Evolutionary conservation across 2,888 invertebrate species (phyloP).

Genomic region (Globia sparganii): DNA sequence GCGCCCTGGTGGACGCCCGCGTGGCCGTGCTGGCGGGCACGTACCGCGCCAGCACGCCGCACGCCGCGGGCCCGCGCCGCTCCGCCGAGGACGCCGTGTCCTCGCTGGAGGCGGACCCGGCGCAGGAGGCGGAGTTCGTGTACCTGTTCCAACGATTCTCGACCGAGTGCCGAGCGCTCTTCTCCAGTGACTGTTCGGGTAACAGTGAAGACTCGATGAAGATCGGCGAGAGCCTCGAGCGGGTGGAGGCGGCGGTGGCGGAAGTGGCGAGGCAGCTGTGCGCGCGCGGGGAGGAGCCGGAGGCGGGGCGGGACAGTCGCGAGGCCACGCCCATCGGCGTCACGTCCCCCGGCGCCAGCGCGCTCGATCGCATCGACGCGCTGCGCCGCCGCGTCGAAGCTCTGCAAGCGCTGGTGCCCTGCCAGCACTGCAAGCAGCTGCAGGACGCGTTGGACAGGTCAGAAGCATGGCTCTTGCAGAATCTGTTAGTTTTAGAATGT

Average conservation of each 20-base stretch:
- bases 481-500: neutral
- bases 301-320: constrained; percentile 30
- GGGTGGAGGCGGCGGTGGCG: constrained; percentile 86
- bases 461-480: constrained; percentile 22
- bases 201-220: constrained; percentile 90
- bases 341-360: constrained; percentile 55
- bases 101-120: constrained; percentile 90
- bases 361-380: constrained; percentile 83
- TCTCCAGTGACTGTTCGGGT: constrained; percentile 90
- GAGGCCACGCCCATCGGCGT: constrained; percentile 27
- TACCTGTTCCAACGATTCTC: constrained; percentile 92
- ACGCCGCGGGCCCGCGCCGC: constrained; percentile 65
- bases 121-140: constrained; percentile 92
- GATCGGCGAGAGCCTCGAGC: constrained; percentile 89
- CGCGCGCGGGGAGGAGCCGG: constrained; percentile 71
- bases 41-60: constrained; percentile 79
- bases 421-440: constrained; percentile 89
- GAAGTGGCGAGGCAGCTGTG: constrained; percentile 82
- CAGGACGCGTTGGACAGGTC: constrained; percentile 90
- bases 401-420: constrained; percentile 87
- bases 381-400: constrained; percentile 87
- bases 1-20: constrained; percentile 93
- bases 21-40: constrained; percentile 92
- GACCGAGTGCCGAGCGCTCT: constrained; percentile 91
- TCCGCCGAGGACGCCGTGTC: constrained; percentile 82